Percentiles rank a stretch among this genome's conserved stretches.
phyloP scores from a whole-genome alignment of 2,113 vertebrate species.

The Calcarius ornatus region DNA sequence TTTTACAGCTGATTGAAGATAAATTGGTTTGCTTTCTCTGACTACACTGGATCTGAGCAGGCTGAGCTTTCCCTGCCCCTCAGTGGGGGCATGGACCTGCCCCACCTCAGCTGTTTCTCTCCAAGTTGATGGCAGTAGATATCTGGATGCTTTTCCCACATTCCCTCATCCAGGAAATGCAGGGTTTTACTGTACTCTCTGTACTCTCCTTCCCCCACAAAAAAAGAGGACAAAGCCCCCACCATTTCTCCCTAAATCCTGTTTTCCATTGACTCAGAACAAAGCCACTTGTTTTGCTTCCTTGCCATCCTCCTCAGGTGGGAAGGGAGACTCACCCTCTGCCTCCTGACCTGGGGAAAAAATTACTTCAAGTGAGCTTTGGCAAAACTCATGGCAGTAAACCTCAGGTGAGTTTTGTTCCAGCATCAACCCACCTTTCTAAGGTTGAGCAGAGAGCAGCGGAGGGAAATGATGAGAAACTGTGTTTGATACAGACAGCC shows the following conservation, averaged over 20 bases:
- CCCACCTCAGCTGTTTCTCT: neutral
- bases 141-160: neutral
- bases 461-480: neutral
- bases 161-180: neutral
- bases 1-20: neutral
- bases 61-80: neutral
- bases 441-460: neutral
- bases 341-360: neutral
- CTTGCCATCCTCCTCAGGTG: fast-evolving
- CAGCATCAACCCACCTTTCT: neutral
- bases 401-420: neutral
- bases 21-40: neutral
- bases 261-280: neutral
- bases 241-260: neutral
- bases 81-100: no score
- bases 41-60: neutral
- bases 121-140: neutral
- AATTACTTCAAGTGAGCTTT: neutral
- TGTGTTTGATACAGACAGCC: neutral
- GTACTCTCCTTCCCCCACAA: neutral
- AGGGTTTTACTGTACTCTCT: neutral
- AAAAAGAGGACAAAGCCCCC: fast-evolving
- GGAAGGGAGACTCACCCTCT: neutral
- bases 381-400: neutral
- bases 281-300: neutral